A percentile compares a stretch with the other conserved stretches of the same genome.
Conservation (phyloP, 2,888 invertebrate species). For the Abscondita cerata region DNA sequence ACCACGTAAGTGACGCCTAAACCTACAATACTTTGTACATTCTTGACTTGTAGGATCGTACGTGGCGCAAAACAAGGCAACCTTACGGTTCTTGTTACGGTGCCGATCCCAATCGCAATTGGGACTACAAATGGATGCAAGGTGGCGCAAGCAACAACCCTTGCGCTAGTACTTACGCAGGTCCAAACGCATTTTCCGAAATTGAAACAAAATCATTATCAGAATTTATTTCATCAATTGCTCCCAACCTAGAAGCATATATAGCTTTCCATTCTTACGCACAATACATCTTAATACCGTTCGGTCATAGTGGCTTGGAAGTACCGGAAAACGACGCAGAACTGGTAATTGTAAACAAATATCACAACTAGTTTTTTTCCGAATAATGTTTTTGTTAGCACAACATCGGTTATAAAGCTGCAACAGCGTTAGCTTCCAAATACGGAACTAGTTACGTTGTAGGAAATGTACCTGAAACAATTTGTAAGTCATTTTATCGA, state of each 20-base stretch:
- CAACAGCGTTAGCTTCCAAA: constrained; percentile 49
- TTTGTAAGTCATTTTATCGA: not conserved
- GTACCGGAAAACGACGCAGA: constrained; percentile 66
- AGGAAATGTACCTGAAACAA: constrained; percentile 41
- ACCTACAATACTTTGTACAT: constrained; percentile 22
- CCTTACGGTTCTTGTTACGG: constrained; percentile 64
- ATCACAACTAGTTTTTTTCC: no score
- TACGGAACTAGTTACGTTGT: constrained; percentile 56
- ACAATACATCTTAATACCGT: constrained; percentile 70
- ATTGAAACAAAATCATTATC: constrained; percentile 65
- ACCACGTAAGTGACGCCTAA: not conserved
- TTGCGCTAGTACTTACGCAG: constrained; percentile 68
- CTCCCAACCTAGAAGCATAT: constrained; percentile 64
- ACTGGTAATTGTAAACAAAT: constrained; percentile 59
- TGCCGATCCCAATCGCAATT: constrained; percentile 80
- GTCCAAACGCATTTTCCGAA: constrained; percentile 71
- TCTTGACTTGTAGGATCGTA: constrained; percentile 60
- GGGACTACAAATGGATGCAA: constrained; percentile 71
- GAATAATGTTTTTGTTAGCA: no score
- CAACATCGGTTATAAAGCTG: constrained; percentile 25
- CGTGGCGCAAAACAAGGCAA: constrained; percentile 75
- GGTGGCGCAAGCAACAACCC: constrained; percentile 63
- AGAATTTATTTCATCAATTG: constrained; percentile 60
- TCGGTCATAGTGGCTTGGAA: constrained; percentile 64
- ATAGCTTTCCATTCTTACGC: constrained; percentile 75